These are phyloP conservation scores for Thunnus thynnus DNA, from an alignment of 2,113 vertebrate species.

Conservation along the genomic window DNA sequence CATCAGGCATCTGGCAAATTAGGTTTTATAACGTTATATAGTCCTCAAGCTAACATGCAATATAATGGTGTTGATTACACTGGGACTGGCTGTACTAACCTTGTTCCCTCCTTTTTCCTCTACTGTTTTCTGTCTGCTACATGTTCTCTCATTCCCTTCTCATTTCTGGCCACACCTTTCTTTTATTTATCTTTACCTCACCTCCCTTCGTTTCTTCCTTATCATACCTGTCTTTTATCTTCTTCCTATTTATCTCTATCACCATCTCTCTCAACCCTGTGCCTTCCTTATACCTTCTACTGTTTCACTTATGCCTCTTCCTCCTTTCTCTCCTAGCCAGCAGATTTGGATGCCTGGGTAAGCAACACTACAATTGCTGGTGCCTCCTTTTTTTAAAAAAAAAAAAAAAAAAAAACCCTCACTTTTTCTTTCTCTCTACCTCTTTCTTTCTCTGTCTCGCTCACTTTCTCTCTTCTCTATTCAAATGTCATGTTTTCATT, in stretches of 20 bases:
- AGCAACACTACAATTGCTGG: constrained; percentile 74
- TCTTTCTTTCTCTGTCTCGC: constrained; percentile 72
- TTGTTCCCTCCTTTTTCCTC: neutral
- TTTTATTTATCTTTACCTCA: neutral
- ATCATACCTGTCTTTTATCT: constrained; percentile 19
- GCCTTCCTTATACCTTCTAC: constrained; percentile 28
- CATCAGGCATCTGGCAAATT: constrained; percentile 22
- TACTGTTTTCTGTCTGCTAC: neutral
- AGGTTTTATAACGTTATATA: constrained; percentile 7
- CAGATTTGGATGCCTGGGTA: constrained; percentile 89
- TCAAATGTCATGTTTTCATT: constrained; percentile 91
- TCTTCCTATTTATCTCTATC: constrained; percentile 6
- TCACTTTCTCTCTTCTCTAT: constrained; percentile 78
- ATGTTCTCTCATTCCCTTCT: neutral
- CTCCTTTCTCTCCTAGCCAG: constrained; percentile 84
- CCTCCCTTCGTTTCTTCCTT: neutral
- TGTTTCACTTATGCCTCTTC: constrained; percentile 54
- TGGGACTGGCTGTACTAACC: constrained; percentile 20
- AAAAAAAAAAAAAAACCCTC: constrained; percentile 41
- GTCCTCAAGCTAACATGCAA: neutral
- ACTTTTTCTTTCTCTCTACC: constrained; percentile 73
- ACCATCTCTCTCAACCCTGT: neutral
- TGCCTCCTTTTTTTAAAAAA: constrained; percentile 27
- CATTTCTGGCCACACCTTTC: neutral
- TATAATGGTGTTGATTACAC: constrained; percentile 2